These are phyloP conservation scores for Zelleria hepariella DNA, from an alignment of 2,888 invertebrate genomes.

Conservation along the genomic window DNA sequence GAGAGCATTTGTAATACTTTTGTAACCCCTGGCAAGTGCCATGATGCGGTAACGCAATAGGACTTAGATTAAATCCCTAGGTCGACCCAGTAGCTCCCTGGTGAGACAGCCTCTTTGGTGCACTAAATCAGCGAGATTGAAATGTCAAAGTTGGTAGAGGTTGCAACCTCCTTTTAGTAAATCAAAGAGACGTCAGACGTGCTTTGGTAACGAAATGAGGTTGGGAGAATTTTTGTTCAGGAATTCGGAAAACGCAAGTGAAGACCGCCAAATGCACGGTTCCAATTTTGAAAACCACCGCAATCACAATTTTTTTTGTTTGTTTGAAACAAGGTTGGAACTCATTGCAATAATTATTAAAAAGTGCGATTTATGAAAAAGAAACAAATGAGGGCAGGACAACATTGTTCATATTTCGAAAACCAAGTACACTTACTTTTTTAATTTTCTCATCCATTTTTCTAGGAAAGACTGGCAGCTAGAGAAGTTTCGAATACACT, in stretches of 20 bases:
- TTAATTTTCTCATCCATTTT: conserved; percentile 11
- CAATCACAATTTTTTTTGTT: no score
- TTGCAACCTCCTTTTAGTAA: neutral
- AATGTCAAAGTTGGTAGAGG: neutral
- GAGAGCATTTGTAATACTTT: no score
- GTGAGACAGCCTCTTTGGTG: neutral
- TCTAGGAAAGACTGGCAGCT: neutral
- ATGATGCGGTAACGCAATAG: no score
- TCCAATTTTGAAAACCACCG: neutral
- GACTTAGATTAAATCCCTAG: no score
- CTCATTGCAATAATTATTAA: no score
- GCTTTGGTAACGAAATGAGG: neutral
- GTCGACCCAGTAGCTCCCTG: no score
- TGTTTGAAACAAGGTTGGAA: no score
- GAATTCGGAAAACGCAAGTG: neutral
- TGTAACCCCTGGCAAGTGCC: no score
- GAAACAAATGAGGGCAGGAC: no score
- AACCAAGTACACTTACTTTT: conserved; percentile 7
- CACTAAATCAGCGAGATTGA: neutral
- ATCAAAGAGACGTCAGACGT: neutral
- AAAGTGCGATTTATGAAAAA: no score
- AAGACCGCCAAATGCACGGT: neutral
- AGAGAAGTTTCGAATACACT: neutral
- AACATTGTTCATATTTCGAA: neutral
- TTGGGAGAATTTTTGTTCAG: neutral